Percentiles rank a stretch among this genome's conserved stretches.
Evolutionary conservation across 2,797 vertebrate genomes (phyloP).

Genomic region (Enteromius paludinosus): DNA sequence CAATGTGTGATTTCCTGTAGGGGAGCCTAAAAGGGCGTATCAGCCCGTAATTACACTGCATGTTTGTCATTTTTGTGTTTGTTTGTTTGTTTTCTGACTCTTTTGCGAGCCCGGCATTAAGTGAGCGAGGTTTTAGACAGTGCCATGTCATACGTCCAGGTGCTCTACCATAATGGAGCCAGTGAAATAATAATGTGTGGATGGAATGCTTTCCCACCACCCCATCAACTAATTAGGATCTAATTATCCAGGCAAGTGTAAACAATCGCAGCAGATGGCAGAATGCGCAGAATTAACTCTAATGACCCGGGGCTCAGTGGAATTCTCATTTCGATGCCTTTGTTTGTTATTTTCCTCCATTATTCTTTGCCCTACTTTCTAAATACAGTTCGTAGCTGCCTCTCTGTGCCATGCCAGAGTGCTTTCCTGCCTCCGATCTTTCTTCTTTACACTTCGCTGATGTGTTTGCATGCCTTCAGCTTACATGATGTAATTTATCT

Average conservation of each 20-base stretch:
- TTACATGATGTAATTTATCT: slow-evolving; percentile 69
- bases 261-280: slow-evolving; percentile 95
- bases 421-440: slow-evolving; percentile 49
- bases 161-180: slow-evolving; percentile 69
- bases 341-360: slow-evolving; percentile 81
- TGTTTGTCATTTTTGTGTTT: slow-evolving; percentile 40
- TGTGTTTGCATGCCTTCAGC: slow-evolving; percentile 37
- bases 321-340: slow-evolving; percentile 80
- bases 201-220: slow-evolving; percentile 77
- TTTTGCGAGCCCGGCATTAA: slow-evolving; percentile 21
- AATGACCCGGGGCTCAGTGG: slow-evolving; percentile 85
- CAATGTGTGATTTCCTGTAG: slow-evolving; percentile 35
- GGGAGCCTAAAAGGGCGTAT: slow-evolving; percentile 28
- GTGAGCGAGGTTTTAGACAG: slow-evolving; percentile 35
- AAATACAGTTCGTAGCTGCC: slow-evolving; percentile 78
- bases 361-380: slow-evolving; percentile 83
- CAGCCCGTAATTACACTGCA: slow-evolving; percentile 32
- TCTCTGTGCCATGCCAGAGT: slow-evolving; percentile 67
- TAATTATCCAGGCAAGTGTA: slow-evolving; percentile 94
- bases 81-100: slow-evolving; percentile 26
- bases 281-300: slow-evolving; percentile 83
- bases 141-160: slow-evolving; percentile 62
- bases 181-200: slow-evolving; percentile 65
- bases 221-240: slow-evolving; percentile 94
- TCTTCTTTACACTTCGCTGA: slow-evolving; percentile 61